Percentiles rank a stretch among this genome's conserved stretches.
Evolutionary conservation across 2,888 invertebrate species (phyloP).

Genomic region (Tinea semifulvella): DNA sequence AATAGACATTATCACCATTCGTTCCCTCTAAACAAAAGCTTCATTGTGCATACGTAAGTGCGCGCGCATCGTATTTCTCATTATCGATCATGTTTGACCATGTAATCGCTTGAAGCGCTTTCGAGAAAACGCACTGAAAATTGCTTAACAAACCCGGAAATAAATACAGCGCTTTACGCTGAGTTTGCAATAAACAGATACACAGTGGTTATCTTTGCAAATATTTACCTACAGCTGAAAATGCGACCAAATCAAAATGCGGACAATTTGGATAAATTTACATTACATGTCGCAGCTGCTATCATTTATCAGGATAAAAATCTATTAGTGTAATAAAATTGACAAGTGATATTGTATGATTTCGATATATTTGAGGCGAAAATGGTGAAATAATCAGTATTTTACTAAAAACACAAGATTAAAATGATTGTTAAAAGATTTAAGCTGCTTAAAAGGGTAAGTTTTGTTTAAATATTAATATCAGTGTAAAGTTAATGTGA

Average conservation of each 20-base stretch:
- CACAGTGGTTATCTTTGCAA: constrained; percentile 17
- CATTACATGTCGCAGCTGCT: constrained; percentile 14
- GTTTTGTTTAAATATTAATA: constrained; percentile 18
- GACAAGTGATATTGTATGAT: constrained; percentile 30
- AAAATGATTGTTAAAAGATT: constrained; percentile 28
- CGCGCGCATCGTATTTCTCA: not conserved
- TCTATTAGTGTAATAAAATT: constrained; percentile 30
- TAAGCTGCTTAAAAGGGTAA: constrained; percentile 25
- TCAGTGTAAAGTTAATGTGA: not conserved
- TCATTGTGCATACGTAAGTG: not conserved
- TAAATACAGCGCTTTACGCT: constrained; percentile 25
- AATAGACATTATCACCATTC: too few species aligned
- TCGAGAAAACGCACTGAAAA: not conserved
- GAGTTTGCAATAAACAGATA: constrained; percentile 11
- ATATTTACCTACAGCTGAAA: constrained; percentile 21
- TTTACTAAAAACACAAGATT: not conserved
- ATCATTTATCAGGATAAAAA: constrained; percentile 23
- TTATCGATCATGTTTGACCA: not conserved
- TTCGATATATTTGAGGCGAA: constrained; percentile 20
- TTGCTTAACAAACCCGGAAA: not conserved
- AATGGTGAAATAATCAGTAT: constrained; percentile 10
- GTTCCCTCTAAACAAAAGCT: too few species aligned
- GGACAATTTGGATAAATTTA: not conserved
- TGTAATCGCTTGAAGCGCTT: not conserved
- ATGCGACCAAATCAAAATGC: constrained; percentile 17